Evolutionary conservation across 2,797 vertebrate species (phyloP).

Genomic region (Muraenolepis orangiensis): DNA sequence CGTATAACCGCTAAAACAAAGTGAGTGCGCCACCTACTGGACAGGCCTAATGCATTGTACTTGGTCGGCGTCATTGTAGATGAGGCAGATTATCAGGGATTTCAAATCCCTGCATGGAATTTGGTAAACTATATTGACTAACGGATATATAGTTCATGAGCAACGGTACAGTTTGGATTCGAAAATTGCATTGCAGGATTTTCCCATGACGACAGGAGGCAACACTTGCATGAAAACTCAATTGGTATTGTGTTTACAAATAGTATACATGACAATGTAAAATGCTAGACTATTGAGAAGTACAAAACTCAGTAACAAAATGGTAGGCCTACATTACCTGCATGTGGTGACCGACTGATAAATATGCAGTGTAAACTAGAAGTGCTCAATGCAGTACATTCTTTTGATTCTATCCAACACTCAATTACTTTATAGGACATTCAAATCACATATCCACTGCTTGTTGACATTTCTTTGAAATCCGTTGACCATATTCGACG

Average conservation of each 20-base stretch:
- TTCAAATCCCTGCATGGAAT: no score
- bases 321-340: constrained; percentile 12
- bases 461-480: background rate
- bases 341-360: constrained; percentile 10
- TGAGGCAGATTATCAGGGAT: no score
- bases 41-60: background rate
- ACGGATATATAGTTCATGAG: constrained; percentile 80
- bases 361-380: constrained; percentile 14
- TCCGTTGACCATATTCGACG: background rate
- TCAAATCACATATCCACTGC: background rate
- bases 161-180: constrained; percentile 86
- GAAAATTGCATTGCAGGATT: constrained; percentile 42
- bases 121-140: constrained; percentile 92
- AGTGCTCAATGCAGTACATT: constrained; percentile 15
- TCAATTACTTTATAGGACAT: background rate
- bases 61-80: no score
- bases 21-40: constrained; percentile 30
- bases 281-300: constrained; percentile 49
- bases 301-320: constrained; percentile 40
- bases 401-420: constrained; percentile 1
- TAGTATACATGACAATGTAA: constrained; percentile 16
- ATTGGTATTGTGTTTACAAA: constrained; percentile 37
- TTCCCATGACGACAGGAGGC: constrained; percentile 22
- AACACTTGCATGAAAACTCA: constrained; percentile 35
- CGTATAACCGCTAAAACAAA: background rate